Evolutionary conservation across 2,797 vertebrate species (phyloP).

Genomic region (Novumbra hubbsi): DNA sequence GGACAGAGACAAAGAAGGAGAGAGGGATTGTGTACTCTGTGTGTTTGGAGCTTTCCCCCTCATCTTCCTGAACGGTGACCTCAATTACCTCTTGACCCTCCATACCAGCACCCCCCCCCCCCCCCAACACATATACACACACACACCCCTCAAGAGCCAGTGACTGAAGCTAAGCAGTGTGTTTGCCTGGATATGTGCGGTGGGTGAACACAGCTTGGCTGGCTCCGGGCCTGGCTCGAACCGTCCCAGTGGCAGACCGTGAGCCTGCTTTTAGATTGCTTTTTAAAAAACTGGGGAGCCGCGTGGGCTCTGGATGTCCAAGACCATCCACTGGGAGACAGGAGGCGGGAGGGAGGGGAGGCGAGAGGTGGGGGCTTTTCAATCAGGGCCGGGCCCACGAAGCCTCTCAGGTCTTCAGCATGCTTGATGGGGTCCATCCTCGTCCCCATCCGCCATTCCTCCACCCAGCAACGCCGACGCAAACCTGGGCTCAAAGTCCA

Average conservation of each 20-base stretch:
- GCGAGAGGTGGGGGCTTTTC: constrained; percentile 3
- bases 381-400: background rate
- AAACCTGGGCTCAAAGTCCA: background rate
- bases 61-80: constrained; percentile 62
- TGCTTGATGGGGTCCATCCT: background rate
- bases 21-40: constrained; percentile 9
- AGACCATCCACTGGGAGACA: constrained; percentile 53
- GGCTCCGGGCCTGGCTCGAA: constrained; percentile 9
- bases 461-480: background rate
- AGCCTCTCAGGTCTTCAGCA: background rate
- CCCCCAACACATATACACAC: background rate
- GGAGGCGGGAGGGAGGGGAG: constrained; percentile 4
- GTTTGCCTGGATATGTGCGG: background rate
- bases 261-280: constrained; percentile 78
- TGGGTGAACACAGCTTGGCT: constrained; percentile 2
- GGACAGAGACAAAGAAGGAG: constrained; percentile 28
- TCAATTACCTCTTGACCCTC: constrained; percentile 68
- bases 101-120: too few relatives aligned
- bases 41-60: constrained; percentile 41
- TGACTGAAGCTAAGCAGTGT: constrained; percentile 1
- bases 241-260: constrained; percentile 67
- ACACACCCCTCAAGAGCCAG: background rate
- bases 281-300: constrained; percentile 69
- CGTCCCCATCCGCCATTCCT: background rate
- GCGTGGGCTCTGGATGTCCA: constrained; percentile 64